These are phyloP conservation scores for Lagopus muta DNA, from an alignment of 2,113 vertebrate genomes.

Conservation along the genomic window DNA sequence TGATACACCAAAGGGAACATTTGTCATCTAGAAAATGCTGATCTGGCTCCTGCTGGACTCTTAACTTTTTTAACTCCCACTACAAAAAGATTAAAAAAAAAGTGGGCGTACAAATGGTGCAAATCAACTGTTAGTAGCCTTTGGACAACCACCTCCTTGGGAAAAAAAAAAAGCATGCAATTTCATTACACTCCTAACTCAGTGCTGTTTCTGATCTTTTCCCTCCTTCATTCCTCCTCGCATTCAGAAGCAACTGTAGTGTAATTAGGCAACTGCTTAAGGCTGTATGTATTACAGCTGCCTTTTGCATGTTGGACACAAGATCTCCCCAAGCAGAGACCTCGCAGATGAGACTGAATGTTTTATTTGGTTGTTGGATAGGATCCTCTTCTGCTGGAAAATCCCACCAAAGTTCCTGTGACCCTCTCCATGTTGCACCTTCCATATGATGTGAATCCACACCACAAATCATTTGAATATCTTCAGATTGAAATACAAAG, in stretches of 20 bases:
- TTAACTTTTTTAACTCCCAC: background rate
- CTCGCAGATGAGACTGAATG: fast-evolving
- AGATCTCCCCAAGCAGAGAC: background rate
- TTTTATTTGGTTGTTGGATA: background rate
- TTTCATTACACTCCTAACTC: background rate
- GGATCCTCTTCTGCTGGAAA: background rate
- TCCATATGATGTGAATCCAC: background rate
- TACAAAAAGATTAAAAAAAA: background rate
- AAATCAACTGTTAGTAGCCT: background rate
- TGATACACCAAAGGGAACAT: background rate
- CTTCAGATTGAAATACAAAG: background rate
- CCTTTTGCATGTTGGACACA: background rate
- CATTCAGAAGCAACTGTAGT: background rate
- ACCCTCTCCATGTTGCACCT: background rate
- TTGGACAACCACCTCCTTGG: background rate
- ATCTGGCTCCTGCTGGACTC: background rate
- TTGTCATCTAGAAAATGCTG: background rate
- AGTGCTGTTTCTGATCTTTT: background rate
- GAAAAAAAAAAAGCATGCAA: background rate
- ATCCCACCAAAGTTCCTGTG: background rate
- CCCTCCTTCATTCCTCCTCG: background rate
- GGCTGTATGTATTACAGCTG: background rate
- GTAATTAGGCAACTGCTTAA: background rate
- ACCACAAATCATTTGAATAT: background rate
- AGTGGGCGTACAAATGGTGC: background rate